phyloP scores from a whole-genome alignment of 2,113 vertebrate species.

The Dromiciops gliroides region DNA sequence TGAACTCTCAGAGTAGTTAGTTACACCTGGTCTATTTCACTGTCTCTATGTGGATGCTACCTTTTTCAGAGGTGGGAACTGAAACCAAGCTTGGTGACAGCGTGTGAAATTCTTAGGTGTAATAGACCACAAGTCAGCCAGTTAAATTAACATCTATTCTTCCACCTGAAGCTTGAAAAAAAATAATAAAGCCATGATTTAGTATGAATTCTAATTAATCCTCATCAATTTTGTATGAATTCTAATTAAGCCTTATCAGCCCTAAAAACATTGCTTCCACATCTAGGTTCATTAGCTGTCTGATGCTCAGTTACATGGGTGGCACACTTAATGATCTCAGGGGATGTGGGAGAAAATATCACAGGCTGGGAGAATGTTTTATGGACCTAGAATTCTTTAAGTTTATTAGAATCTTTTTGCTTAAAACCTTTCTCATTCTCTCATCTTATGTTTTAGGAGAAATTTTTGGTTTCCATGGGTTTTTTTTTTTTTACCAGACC shows the following conservation, averaged over 20 bases:
- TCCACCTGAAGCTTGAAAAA: not conserved
- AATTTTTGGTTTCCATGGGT: not conserved
- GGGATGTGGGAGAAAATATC: not conserved
- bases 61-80: not conserved
- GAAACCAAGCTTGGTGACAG: not conserved
- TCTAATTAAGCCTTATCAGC: not conserved
- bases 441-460: slow-evolving; percentile 8
- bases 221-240: not conserved
- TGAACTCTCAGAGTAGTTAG: not conserved
- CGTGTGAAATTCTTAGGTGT: not conserved
- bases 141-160: slow-evolving; percentile 17
- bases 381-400: slow-evolving; percentile 41
- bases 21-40: fast-evolving
- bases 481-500: not conserved
- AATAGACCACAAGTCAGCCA: not conserved
- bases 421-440: slow-evolving; percentile 26
- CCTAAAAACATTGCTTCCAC: not conserved
- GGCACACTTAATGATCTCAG: not conserved
- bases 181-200: not conserved
- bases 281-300: not conserved
- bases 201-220: not conserved
- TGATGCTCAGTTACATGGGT: not conserved
- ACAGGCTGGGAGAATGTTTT: slow-evolving; percentile 17
- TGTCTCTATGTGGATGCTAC: not conserved
- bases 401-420: slow-evolving; percentile 13